Evolutionary conservation across 2,888 invertebrate genomes (phyloP).

Genomic region (Venusia cambrica): DNA sequence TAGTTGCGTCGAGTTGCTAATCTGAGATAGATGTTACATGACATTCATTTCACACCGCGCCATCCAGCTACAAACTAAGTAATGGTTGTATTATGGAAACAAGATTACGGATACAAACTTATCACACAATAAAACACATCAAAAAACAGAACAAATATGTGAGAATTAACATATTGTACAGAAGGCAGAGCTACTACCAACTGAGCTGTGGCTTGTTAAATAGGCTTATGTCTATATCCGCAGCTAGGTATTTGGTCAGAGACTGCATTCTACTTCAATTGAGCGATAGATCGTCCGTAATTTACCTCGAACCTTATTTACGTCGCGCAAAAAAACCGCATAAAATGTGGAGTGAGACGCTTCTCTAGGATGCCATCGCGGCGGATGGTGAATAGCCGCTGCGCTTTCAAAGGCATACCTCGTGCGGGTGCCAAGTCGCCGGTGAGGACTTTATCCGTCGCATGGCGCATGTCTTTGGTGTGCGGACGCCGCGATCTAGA

Average conservation of each 20-base stretch:
- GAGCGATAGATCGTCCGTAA: conserved; percentile 21
- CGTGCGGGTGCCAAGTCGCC: conserved; percentile 50
- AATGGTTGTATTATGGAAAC: too few species aligned
- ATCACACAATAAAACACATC: too few species aligned
- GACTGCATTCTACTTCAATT: conserved; percentile 18
- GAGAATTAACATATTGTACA: too few species aligned
- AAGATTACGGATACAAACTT: too few species aligned
- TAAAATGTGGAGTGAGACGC: conserved; percentile 30
- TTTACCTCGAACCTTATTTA: conserved; percentile 31
- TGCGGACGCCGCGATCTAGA: conserved; percentile 72
- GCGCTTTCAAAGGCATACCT: conserved; percentile 70
- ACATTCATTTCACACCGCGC: too few species aligned
- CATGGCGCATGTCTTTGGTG: conserved; percentile 67
- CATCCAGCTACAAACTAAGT: too few species aligned
- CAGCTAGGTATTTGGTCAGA: conserved; percentile 10
- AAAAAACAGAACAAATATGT: too few species aligned
- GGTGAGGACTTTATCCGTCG: conserved; percentile 74
- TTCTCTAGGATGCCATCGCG: conserved; percentile 69
- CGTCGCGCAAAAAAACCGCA: conserved; percentile 32
- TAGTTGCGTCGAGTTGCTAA: too few species aligned
- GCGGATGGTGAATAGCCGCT: conserved; percentile 44
- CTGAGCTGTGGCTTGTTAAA: too few species aligned
- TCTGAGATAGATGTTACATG: too few species aligned
- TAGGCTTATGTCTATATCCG: conserved; percentile 6
- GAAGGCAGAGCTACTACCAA: too few species aligned